These are phyloP conservation scores for Hetaerina americana DNA, from an alignment of 1,140 invertebrate species.

Conservation along the genomic window DNA sequence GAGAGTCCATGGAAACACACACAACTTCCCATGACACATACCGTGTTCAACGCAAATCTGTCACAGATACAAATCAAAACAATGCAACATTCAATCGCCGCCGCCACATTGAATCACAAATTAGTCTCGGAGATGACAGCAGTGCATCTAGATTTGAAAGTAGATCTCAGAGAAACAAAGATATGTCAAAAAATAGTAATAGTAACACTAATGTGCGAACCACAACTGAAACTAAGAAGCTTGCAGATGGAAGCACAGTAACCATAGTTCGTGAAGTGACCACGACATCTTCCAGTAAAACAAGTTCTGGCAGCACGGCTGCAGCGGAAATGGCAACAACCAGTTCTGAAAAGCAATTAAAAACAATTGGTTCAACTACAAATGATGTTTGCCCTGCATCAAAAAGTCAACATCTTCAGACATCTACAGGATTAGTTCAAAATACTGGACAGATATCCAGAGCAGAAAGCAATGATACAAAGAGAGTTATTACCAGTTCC, in stretches of 20 bases:
- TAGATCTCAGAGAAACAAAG: not conserved
- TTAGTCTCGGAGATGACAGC: conserved; percentile 43
- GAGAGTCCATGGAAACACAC: conserved; percentile 29
- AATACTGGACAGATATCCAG: no score
- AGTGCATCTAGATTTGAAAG: not conserved
- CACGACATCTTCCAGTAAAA: not conserved
- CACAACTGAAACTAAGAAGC: conserved; percentile 29
- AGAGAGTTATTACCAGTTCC: not conserved
- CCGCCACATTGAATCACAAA: conserved; percentile 46
- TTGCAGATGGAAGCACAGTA: conserved; percentile 37
- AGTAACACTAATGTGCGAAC: conserved; percentile 12
- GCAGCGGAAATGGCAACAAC: not conserved
- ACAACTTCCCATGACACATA: conserved; percentile 37
- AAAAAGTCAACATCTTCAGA: no score
- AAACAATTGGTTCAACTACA: not conserved
- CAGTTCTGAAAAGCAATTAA: not conserved
- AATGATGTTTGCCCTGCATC: not conserved
- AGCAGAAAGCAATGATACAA: not conserved
- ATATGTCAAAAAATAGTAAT: conserved; percentile 6
- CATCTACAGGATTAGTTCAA: no score
- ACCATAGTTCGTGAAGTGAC: conserved; percentile 15
- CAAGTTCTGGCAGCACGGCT: not conserved
- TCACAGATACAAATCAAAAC: conserved; percentile 15
- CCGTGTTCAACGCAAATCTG: conserved; percentile 28
- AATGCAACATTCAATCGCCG: conserved; percentile 27